phyloP scores from a whole-genome alignment of 2,113 vertebrate species.

The Macaca mulatta region DNA sequence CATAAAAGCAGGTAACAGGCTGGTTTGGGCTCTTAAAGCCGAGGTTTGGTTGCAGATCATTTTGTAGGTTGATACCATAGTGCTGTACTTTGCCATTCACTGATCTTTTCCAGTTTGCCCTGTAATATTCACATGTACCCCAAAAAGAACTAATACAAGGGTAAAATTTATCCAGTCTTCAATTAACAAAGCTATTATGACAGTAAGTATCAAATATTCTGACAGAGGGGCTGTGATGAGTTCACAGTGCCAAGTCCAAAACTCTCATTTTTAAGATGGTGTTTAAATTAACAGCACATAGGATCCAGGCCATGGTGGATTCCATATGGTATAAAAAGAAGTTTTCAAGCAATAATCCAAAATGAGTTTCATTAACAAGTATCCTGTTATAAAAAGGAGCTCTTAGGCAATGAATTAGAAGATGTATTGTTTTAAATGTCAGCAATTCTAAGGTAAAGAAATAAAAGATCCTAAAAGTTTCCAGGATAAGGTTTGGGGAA shows the following conservation, averaged over 20 bases:
- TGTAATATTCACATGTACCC: neutral
- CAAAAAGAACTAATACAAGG: neutral
- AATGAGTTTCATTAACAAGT: neutral
- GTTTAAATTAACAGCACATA: neutral
- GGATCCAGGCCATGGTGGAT: neutral
- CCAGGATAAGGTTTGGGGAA: neutral
- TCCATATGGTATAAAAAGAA: conserved; percentile 14
- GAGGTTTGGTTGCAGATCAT: neutral
- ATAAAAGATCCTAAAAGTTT: neutral
- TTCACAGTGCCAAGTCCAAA: neutral
- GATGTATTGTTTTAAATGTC: neutral
- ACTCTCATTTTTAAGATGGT: neutral
- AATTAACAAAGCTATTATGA: neutral
- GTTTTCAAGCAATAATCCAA: neutral
- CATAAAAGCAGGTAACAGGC: neutral
- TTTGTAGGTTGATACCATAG: neutral
- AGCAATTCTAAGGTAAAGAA: conserved; percentile 26
- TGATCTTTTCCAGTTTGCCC: neutral
- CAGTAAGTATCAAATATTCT: neutral
- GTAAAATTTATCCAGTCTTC: neutral
- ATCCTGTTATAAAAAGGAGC: neutral
- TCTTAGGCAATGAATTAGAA: neutral
- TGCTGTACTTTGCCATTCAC: neutral
- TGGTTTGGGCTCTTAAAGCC: neutral
- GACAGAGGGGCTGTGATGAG: neutral